phyloP scores from a whole-genome alignment of 2,888 invertebrate species.

The Drosophila recens region DNA sequence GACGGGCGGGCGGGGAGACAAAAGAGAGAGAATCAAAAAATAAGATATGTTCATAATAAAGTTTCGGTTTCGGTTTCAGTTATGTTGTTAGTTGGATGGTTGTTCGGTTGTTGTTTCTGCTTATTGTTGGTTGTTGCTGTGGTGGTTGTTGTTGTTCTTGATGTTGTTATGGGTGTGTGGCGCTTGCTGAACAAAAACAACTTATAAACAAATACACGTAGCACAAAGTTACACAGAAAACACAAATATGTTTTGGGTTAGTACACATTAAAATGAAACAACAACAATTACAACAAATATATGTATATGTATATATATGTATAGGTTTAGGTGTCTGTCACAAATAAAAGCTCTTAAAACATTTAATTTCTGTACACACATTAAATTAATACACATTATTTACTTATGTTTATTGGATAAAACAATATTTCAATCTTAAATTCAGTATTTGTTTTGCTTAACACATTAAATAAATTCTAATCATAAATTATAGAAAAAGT shows the following conservation, averaged over 20 bases:
- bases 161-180: conserved; percentile 28
- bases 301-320: conserved; percentile 27
- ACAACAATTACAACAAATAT: conserved; percentile 54
- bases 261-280: conserved; percentile 47
- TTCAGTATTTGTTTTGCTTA: conserved; percentile 9
- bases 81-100: conserved; percentile 35
- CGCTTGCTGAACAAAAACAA: conserved; percentile 26
- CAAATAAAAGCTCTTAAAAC: conserved; percentile 34
- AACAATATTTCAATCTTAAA: conserved; percentile 23
- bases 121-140: conserved; percentile 21
- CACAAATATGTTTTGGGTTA: conserved; percentile 27
- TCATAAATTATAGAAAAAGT: conserved; percentile 26
- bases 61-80: conserved; percentile 4
- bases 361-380: conserved; percentile 25
- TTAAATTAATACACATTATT: conserved; percentile 1
- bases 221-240: conserved; percentile 29
- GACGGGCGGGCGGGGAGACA: conserved; percentile 18
- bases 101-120: conserved; percentile 17
- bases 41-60: conserved; percentile 42
- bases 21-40: conserved; percentile 47
- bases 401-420: conserved; percentile 28
- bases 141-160: conserved; percentile 17
- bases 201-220: conserved; percentile 33
- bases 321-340: conserved; percentile 14
- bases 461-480: conserved; percentile 27